A percentile compares a stretch with the other conserved stretches of the same genome.
Evolutionary conservation across 1,140 invertebrate species (phyloP).

Genomic region (Conus betulinus): DNA sequence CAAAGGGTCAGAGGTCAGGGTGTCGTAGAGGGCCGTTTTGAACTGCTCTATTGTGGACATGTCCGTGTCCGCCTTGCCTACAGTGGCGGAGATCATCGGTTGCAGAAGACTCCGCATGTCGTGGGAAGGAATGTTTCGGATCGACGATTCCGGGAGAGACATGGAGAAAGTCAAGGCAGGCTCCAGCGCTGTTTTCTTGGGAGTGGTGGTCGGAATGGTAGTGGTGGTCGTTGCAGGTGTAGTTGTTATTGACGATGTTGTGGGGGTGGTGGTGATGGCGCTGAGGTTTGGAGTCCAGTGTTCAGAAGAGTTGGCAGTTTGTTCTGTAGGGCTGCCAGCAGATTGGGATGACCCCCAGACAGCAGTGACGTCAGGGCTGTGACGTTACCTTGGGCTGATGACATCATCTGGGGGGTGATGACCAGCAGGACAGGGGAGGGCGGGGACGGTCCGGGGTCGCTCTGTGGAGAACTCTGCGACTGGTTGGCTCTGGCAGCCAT

Average conservation of each 20-base stretch:
- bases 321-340: background rate
- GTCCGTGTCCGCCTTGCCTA: constrained; percentile 3
- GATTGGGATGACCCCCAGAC: background rate
- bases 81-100: constrained; percentile 24
- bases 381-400: background rate
- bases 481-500: background rate
- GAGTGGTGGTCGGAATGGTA: background rate
- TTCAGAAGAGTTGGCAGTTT: background rate
- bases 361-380: background rate
- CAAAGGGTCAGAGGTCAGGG: constrained; percentile 20
- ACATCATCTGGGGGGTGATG: background rate
- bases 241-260: background rate
- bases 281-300: background rate
- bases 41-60: constrained; percentile 23
- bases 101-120: constrained; percentile 16
- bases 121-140: background rate
- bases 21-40: constrained; percentile 26
- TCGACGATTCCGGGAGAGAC: constrained; percentile 6
- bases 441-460: background rate
- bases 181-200: background rate
- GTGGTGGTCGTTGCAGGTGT: background rate
- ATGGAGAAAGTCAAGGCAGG: constrained; percentile 25
- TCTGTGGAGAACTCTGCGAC: background rate
- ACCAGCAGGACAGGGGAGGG: background rate
- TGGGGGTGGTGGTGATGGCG: background rate